Base-by-base conservation (phyloP, 2,888 invertebrate genomes). In the Spisula subtruncata region DNA sequence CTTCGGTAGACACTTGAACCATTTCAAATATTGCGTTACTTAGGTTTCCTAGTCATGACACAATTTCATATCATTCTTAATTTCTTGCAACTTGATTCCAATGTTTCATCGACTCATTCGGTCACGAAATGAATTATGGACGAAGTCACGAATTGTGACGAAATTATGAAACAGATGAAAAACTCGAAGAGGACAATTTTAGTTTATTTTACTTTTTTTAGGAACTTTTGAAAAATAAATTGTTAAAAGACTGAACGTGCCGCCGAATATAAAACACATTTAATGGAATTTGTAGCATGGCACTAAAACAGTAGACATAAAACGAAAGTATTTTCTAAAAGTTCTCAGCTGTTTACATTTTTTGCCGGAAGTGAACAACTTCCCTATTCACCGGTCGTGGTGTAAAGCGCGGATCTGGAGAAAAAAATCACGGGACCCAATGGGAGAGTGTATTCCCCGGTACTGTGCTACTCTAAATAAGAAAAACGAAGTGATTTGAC, bases 321-420 rank as follows among this genome's bases (percentile, higher is more conserved):
- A 25, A 25, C 60, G 60, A 66, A 66, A 66, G 10, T 25, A 25
- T 66, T 5, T 6, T 66, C 60, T 2, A 18, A 75, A 32, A 32
- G 14, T 16, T 1, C 35, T 75, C 35, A 66, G 16, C 35, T 75
- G 75, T 75, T 75, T 75, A 75, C 75, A 75, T 18, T 75, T 75
- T 41, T 35, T 6, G 35, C 75, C 75, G 75, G 75, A 75, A 75
- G 75, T 32, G 35, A 75, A 16, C 5, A 32, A 25, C 12, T 14
- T 95, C 94, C n/a, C 41, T 5, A 8, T 41, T 41, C 41, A 41
- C 41, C 41, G 41, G 41, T 2, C 8, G 2, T 5, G 2, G 41
- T 41, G 41, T 41, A 41, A 41, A 41, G 8, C 41, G 41, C 41
- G 41, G 41, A 41, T 8, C 8, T 41, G 4, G 41, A 41, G 41